Percentiles rank a stretch among this genome's conserved stretches.
phyloP scores from a whole-genome alignment of 2,888 invertebrate species.

The Brachycybe producta region DNA sequence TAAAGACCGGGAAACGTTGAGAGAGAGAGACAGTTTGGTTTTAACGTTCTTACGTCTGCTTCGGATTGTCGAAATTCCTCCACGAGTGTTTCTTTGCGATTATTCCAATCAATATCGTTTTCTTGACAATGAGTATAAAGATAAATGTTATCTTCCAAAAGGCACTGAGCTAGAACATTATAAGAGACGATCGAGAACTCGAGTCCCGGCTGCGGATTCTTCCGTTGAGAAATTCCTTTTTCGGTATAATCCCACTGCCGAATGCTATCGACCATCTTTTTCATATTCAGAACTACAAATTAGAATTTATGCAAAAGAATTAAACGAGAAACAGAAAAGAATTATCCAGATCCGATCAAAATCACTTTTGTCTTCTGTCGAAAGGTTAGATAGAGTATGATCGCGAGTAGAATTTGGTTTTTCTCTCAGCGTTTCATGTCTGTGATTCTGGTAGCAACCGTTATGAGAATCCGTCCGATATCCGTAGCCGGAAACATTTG shows the following conservation, averaged over 20 bases:
- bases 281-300: no score
- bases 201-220: conserved; percentile 19
- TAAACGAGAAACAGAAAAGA: no score
- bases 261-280: background rate
- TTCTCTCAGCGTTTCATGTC: background rate
- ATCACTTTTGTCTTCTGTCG: no score
- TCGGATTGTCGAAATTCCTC: conserved; percentile 44
- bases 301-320: background rate
- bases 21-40: no score
- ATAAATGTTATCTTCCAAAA: conserved; percentile 56
- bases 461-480: background rate
- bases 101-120: conserved; percentile 52
- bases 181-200: conserved; percentile 63
- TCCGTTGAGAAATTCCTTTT: background rate
- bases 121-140: conserved; percentile 52
- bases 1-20: background rate
- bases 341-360: no score
- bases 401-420: no score
- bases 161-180: conserved; percentile 74
- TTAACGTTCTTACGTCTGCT: conserved; percentile 44
- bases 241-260: conserved; percentile 17
- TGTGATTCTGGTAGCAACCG: background rate
- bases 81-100: conserved; percentile 45
- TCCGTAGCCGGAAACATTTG: no score
- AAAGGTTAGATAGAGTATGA: no score